A percentile compares a stretch with the other conserved stretches of the same genome.
Evolutionary conservation across 2,113 vertebrate species (phyloP).

Genomic region (Tinamus guttatus): DNA sequence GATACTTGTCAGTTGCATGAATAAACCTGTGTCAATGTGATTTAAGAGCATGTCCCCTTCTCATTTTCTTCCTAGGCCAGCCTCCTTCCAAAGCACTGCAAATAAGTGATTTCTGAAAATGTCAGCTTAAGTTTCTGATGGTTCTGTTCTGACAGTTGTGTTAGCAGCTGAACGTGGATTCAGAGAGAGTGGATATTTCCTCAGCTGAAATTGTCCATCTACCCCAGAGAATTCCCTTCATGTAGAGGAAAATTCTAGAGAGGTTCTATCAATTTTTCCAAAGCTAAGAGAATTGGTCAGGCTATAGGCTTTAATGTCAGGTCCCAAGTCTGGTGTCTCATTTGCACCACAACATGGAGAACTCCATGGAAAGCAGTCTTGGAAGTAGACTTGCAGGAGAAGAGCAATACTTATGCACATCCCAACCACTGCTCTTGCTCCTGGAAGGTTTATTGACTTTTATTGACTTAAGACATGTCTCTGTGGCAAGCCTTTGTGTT

Average conservation of each 20-base stretch:
- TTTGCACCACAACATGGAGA: neutral
- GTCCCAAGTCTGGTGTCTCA: neutral
- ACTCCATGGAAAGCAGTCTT: neutral
- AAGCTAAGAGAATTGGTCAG: neutral
- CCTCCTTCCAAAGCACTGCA: neutral
- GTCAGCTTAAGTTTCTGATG: neutral
- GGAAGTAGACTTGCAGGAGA: fast-evolving
- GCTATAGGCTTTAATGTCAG: neutral
- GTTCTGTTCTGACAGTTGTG: neutral
- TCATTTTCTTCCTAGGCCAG: neutral
- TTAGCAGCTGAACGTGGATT: neutral
- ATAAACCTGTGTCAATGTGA: neutral
- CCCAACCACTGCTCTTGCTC: neutral
- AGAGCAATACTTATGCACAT: neutral
- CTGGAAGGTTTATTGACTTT: neutral
- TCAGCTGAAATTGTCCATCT: neutral
- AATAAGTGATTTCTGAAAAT: neutral
- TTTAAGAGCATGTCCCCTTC: neutral
- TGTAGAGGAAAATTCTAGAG: neutral
- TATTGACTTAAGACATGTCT: neutral
- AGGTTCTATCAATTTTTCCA: neutral
- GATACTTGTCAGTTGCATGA: neutral
- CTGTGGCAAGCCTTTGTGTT: neutral
- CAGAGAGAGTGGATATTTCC: neutral
- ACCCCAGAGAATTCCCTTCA: neutral